Evolutionary conservation across 2,113 vertebrate genomes (phyloP).

Genomic region (Podarcis raffonei): DNA sequence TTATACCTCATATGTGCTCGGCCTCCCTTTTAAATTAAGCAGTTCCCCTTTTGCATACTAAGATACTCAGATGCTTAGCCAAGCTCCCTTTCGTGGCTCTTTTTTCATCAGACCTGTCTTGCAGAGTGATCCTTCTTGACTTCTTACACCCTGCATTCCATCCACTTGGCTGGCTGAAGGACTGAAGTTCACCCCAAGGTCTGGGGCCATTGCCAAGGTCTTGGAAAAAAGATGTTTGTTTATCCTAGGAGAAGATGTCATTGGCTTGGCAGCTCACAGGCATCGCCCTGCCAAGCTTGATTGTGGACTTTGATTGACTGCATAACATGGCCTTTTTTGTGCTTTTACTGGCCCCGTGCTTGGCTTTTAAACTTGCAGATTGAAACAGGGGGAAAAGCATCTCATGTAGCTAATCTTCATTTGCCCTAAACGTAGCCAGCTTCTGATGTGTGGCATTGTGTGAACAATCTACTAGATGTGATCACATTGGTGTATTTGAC

Average conservation of each 20-base stretch:
- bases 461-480: neutral
- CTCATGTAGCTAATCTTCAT: neutral
- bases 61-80: neutral
- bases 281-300: neutral
- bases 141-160: neutral
- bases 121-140: neutral
- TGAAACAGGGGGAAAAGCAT: neutral
- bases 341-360: conserved; percentile 12
- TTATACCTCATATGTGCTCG: neutral
- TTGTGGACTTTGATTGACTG: neutral
- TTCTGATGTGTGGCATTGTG: too few species aligned
- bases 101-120: neutral
- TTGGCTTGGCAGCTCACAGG: neutral
- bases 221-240: conserved; percentile 20
- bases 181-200: conserved; percentile 11
- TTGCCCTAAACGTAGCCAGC: neutral
- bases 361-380: neutral
- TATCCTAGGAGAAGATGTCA: conserved; percentile 7
- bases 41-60: neutral
- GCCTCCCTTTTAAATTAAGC: neutral
- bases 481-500: neutral
- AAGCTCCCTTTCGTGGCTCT: neutral
- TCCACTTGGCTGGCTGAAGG: neutral
- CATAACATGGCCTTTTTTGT: conserved; percentile 26
- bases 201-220: conserved; percentile 4